Conservation (phyloP, 1,140 invertebrate species). For the Panagrolaimus sp. region DNA sequence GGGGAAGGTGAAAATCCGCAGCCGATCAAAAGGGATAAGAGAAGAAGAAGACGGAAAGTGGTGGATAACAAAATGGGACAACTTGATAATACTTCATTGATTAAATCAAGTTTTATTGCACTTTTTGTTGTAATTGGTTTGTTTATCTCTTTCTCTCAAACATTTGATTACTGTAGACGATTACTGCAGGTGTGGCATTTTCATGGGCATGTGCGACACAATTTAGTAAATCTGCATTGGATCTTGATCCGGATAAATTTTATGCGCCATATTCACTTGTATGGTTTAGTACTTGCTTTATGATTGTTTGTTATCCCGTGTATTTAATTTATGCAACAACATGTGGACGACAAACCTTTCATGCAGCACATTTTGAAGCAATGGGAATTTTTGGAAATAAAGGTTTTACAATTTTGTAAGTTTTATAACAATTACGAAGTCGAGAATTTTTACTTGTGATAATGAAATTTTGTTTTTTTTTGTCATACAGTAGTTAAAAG, state of each 20-base stretch:
- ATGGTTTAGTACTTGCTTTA: conserved; percentile 56
- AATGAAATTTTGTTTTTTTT: conserved; percentile 9
- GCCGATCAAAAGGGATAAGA: too few species aligned
- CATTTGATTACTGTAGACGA: too few species aligned
- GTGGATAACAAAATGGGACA: too few species aligned
- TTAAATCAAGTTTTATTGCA: too few species aligned
- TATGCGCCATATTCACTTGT: conserved; percentile 55
- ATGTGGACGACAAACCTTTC: conserved; percentile 12
- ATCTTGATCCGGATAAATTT: conserved; percentile 40
- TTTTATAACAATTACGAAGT: neutral
- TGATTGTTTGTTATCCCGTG: conserved; percentile 53
- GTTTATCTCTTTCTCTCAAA: too few species aligned
- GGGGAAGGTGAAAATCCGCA: too few species aligned
- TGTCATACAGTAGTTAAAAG: conserved; percentile 14
- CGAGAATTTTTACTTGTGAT: neutral
- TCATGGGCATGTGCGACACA: conserved; percentile 52
- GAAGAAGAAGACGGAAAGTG: too few species aligned
- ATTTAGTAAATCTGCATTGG: conserved; percentile 50
- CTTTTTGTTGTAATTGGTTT: too few species aligned
- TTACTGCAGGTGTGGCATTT: conserved; percentile 28
- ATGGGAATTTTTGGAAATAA: conserved; percentile 23
- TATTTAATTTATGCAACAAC: conserved; percentile 42
- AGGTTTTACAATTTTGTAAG: conserved; percentile 24
- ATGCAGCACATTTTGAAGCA: conserved; percentile 25
- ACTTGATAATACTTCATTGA: too few species aligned